Percentiles rank a stretch among this genome's conserved stretches.
phyloP scores from a whole-genome alignment of 92 coral and sea anemone genomes.

The Epizoanthus stellaris region DNA sequence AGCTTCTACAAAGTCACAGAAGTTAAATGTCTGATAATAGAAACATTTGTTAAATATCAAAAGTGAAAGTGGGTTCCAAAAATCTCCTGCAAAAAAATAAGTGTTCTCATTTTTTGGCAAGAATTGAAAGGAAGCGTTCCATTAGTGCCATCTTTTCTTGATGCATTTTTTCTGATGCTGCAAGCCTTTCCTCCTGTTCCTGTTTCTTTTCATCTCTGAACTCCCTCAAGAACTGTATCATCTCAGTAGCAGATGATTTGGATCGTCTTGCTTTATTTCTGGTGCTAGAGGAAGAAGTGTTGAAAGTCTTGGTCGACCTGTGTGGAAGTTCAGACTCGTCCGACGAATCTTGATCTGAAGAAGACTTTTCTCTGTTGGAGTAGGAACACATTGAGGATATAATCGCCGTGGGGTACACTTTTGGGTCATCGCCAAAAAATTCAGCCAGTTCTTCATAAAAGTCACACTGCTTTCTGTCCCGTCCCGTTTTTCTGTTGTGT shows the following conservation, averaged over 20 bases:
- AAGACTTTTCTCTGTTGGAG: too few relatives aligned
- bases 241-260: slow-evolving; percentile 40
- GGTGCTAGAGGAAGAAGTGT: slow-evolving; percentile 1
- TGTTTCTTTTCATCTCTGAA: slow-evolving; percentile 35
- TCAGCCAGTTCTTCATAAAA: slow-evolving; percentile 42
- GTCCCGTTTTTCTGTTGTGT: slow-evolving; percentile 45
- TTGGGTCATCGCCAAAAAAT: slow-evolving; percentile 46
- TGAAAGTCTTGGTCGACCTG: not conserved
- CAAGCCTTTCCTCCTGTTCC: slow-evolving; percentile 1
- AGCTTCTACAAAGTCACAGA: too few relatives aligned
- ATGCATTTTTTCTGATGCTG: too few relatives aligned
- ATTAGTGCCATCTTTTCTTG: too few relatives aligned
- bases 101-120: too few relatives aligned
- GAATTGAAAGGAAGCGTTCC: too few relatives aligned
- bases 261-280: slow-evolving; percentile 34
- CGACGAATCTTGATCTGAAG: not conserved
- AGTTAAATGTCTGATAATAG: too few relatives aligned
- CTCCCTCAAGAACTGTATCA: slow-evolving; percentile 29
- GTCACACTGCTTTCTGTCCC: slow-evolving; percentile 45
- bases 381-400: slow-evolving; percentile 28
- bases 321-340: slow-evolving; percentile 41
- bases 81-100: too few relatives aligned
- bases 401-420: slow-evolving; percentile 11
- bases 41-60: too few relatives aligned
- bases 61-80: too few relatives aligned